Evolutionary conservation across 2,797 vertebrate genomes (phyloP).

Genomic region (Enteromius fasciolatus): DNA sequence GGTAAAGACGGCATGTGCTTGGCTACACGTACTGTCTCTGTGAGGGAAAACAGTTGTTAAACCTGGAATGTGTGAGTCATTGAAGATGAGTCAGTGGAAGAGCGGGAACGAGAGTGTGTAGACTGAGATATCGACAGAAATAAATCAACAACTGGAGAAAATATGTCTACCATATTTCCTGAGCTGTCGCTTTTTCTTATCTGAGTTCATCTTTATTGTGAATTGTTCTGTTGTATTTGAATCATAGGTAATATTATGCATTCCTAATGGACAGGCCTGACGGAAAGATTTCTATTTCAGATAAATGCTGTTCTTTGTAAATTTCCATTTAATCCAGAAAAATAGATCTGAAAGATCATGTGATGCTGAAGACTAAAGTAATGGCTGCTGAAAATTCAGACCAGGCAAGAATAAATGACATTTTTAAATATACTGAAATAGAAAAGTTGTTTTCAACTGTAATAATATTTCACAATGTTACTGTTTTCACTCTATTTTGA

Average conservation of each 20-base stretch:
- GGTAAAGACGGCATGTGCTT: slow-evolving; percentile 56
- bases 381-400: neutral
- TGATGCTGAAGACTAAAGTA: neutral
- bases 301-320: neutral
- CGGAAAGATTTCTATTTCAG: neutral
- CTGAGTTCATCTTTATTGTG: slow-evolving; percentile 18
- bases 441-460: neutral
- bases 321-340: neutral
- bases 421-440: neutral
- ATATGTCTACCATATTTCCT: slow-evolving; percentile 56
- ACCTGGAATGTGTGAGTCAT: slow-evolving; percentile 65
- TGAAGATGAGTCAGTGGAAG: slow-evolving; percentile 64
- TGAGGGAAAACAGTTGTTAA: slow-evolving; percentile 64
- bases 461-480: neutral
- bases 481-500: neutral
- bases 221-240: slow-evolving; percentile 17
- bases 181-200: slow-evolving; percentile 38
- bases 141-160: slow-evolving; percentile 58
- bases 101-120: slow-evolving; percentile 44
- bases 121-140: slow-evolving; percentile 57
- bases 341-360: neutral
- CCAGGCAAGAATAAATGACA: neutral
- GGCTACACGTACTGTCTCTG: slow-evolving; percentile 47
- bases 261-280: neutral
- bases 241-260: neutral